phyloP scores from a whole-genome alignment of 1,140 invertebrate species.

The Hormaphis cornu region DNA sequence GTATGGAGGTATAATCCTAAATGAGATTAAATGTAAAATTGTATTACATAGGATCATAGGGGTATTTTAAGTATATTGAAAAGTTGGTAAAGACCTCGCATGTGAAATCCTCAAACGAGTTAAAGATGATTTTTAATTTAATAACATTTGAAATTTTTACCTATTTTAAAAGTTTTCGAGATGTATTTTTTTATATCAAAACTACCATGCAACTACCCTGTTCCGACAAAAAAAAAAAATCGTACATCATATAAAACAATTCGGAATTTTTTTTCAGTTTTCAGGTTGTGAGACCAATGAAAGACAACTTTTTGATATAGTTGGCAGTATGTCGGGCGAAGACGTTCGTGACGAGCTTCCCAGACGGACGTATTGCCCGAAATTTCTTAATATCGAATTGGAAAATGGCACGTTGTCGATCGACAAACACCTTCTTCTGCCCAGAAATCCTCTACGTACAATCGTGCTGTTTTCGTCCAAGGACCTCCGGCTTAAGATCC shows the following conservation, averaged over 20 bases:
- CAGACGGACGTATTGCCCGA: slow-evolving; percentile 17
- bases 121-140: no score
- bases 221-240: background rate
- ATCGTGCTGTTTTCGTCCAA: slow-evolving; percentile 10
- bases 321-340: slow-evolving; percentile 18
- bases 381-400: slow-evolving; percentile 21
- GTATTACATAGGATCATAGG: no score
- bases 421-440: slow-evolving; percentile 6
- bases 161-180: no score
- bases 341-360: slow-evolving; percentile 3
- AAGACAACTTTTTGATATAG: slow-evolving; percentile 28
- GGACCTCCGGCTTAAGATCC: background rate
- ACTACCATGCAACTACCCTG: slow-evolving; percentile 19
- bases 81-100: no score
- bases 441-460: background rate
- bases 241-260: no score
- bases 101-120: no score
- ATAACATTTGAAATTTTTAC: no score
- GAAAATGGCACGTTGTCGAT: slow-evolving; percentile 18
- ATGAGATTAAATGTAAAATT: no score
- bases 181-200: no score
- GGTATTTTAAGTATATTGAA: no score
- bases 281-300: slow-evolving; percentile 4
- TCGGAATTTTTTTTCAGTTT: background rate
- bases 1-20: no score